phyloP scores from a whole-genome alignment of 2,888 invertebrate genomes.

The Lasioglossum leucozonium region DNA sequence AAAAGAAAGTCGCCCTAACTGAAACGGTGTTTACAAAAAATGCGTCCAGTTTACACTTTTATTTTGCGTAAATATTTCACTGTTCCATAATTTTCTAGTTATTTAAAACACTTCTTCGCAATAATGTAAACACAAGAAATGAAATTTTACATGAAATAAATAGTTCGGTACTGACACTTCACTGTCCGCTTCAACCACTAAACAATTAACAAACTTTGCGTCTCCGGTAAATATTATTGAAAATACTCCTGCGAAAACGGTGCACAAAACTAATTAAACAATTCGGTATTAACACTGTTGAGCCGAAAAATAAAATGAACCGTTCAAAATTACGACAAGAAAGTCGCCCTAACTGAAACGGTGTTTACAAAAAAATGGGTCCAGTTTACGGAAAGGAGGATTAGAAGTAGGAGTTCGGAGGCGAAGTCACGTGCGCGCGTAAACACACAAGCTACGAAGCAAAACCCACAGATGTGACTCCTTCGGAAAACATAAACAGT shows the following conservation, averaged over 20 bases:
- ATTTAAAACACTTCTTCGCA: no score
- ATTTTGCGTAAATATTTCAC: no score
- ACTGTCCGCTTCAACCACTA: no score
- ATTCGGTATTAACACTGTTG: neutral
- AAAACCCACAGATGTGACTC: neutral
- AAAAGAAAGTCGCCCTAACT: no score
- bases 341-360: neutral
- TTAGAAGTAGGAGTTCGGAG: neutral
- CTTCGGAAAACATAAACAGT: neutral
- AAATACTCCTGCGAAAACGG: neutral
- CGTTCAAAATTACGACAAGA: neutral
- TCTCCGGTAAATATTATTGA: neutral
- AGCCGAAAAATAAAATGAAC: neutral
- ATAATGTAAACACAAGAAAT: no score
- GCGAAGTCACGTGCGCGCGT: neutral
- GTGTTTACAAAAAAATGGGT: neutral
- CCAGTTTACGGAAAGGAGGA: neutral
- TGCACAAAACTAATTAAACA: neutral
- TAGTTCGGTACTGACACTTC: no score
- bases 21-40: no score
- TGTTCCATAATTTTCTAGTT: no score
- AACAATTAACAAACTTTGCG: no score
- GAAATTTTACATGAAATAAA: no score
- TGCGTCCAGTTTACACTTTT: no score
- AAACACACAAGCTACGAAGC: neutral